Base-by-base conservation (phyloP, 2,797 vertebrate species). In the Thaleichthys pacificus region DNA sequence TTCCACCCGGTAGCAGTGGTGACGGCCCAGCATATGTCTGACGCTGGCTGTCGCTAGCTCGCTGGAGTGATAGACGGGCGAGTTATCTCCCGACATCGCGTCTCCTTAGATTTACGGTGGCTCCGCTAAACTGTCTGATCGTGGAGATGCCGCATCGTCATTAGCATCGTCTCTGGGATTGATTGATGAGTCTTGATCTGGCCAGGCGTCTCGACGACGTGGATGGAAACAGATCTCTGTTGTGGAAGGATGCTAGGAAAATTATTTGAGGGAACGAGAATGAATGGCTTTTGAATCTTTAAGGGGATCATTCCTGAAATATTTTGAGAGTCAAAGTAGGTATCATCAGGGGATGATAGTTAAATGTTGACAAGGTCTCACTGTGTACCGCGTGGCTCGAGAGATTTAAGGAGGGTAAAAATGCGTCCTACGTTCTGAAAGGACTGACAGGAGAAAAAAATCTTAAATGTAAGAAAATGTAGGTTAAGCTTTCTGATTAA, bases 121-220 rank as follows among this genome's bases (percentile, higher is more conserved):
- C 54, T 35, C 19, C 51, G 19, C 51, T 54, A 42, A 9, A 17
- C 28, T 61, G 15, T 61, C 38, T 61, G 5, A 66, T 32, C 26
- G 38, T 9, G 15, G 15, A 15, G 64, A 56, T 14, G 54, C 54
- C 38, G 21, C 32, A 1, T 35, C 54, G 21, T 62, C 26, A n/a
- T 66, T 26, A 58, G 58, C 71, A 1, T 30, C 21, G 6, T 26
- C n/a, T 66, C 65, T 57, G 65, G 30, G 75, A 56, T 72, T 70
- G 61, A 77, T 72, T 54, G 61, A 66, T 69, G 56, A 66, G 67
- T 28, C 70, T 60, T 35, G 56, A 72, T 77, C 32, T 70, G 70
- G 75, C 38, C 17, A 63, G 21, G 62, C 61, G 15, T 51, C 15
- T 56, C 2, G 38, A 68, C 54, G 24, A 54, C 24, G 6, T 54